phyloP scores from a whole-genome alignment of 2,797 vertebrate genomes.

The Lophius americanus region DNA sequence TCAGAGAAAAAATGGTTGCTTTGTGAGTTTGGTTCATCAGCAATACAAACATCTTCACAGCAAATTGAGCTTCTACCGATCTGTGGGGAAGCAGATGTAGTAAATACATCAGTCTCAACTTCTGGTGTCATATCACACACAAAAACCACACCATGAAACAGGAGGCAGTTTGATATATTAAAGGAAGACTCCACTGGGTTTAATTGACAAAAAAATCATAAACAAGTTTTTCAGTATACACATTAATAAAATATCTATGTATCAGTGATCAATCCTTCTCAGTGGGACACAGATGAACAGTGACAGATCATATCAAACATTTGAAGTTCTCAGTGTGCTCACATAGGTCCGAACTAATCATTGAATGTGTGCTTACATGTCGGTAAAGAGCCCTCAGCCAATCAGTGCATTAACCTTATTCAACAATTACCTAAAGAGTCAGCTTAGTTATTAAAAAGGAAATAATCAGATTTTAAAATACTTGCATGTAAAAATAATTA shows the following conservation, averaged over 20 bases:
- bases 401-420: slow-evolving; percentile 29
- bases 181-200: slow-evolving; percentile 44
- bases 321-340: slow-evolving; percentile 23
- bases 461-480: slow-evolving; percentile 14
- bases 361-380: slow-evolving; percentile 8
- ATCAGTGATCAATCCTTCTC: background rate
- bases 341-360: slow-evolving; percentile 12
- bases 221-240: slow-evolving; percentile 50
- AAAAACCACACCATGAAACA: no score
- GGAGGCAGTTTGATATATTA: background rate
- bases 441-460: slow-evolving; percentile 13
- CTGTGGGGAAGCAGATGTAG: background rate
- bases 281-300: slow-evolving; percentile 15
- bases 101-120: background rate
- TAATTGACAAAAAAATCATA: slow-evolving; percentile 26
- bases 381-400: slow-evolving; percentile 14
- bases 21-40: background rate
- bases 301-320: slow-evolving; percentile 21
- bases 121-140: no score
- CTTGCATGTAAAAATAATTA: slow-evolving; percentile 8
- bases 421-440: slow-evolving; percentile 33
- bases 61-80: slow-evolving; percentile 15
- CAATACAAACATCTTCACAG: slow-evolving; percentile 16
- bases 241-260: slow-evolving; percentile 29
- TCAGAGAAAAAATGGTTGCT: no score